phyloP scores from a whole-genome alignment of 2,888 invertebrate genomes.

The Cheilosia pagana region DNA sequence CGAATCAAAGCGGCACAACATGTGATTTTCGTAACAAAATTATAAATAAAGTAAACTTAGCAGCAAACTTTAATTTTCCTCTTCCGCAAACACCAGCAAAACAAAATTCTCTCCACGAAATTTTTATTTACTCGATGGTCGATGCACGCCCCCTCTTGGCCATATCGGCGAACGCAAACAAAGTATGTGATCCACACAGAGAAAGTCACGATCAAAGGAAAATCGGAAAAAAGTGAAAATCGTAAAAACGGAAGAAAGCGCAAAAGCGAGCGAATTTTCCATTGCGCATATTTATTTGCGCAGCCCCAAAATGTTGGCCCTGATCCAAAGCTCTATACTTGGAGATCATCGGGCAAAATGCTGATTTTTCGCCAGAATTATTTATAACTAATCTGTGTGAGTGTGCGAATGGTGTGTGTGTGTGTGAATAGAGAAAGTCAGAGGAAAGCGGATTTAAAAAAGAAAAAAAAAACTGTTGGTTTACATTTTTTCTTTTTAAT shows the following conservation, averaged over 20 bases:
- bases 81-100: constrained; percentile 61
- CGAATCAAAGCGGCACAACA: constrained; percentile 29
- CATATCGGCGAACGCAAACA: constrained; percentile 21
- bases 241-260: constrained; percentile 53
- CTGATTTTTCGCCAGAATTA: constrained; percentile 83
- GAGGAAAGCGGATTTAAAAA: constrained; percentile 22
- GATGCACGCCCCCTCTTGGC: not conserved
- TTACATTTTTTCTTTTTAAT: constrained; percentile 24
- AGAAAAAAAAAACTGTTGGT: constrained; percentile 31
- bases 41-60: constrained; percentile 45
- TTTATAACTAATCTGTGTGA: constrained; percentile 80
- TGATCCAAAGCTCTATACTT: constrained; percentile 94
- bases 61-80: constrained; percentile 49
- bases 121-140: constrained; percentile 55
- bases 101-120: constrained; percentile 6
- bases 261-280: constrained; percentile 65
- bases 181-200: constrained; percentile 31
- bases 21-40: constrained; percentile 34
- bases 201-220: constrained; percentile 42
- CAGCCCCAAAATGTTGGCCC: constrained; percentile 86
- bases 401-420: constrained; percentile 73
- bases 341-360: constrained; percentile 86
- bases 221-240: constrained; percentile 38
- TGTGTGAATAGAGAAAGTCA: constrained; percentile 54
- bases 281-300: constrained; percentile 78